phyloP scores from a whole-genome alignment of 2,888 invertebrate species.

The Oithona nana region DNA sequence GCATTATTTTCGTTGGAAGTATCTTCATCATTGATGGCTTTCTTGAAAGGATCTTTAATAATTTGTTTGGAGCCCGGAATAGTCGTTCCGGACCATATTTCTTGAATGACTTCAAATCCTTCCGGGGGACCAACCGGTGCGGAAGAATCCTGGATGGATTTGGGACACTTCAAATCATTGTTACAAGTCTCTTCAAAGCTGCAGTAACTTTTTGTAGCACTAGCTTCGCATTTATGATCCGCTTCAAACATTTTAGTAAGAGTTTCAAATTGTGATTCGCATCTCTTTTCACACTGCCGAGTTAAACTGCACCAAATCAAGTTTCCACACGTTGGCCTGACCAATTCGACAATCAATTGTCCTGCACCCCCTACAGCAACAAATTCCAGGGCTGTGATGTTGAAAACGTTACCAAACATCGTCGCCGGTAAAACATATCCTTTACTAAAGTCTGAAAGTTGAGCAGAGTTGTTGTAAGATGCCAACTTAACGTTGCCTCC shows the following conservation, averaged over 20 bases:
- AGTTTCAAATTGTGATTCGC: not conserved
- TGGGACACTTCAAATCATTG: not conserved
- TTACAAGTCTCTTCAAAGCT: not conserved
- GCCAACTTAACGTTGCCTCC: not conserved
- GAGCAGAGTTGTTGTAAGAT: not conserved
- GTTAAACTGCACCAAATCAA: slow-evolving; percentile 5
- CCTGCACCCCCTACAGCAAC: not conserved
- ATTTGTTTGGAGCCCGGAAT: not conserved
- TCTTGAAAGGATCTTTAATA: not conserved
- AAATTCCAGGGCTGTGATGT: not conserved
- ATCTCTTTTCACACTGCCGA: not conserved
- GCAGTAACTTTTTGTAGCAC: not conserved
- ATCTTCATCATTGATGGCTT: not conserved
- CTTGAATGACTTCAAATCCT: not conserved
- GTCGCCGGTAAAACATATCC: not conserved
- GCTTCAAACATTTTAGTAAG: not conserved
- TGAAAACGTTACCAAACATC: not conserved
- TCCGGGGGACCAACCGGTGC: not conserved
- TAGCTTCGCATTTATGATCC: not conserved
- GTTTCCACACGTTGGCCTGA: too few species aligned
- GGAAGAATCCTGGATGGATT: not conserved
- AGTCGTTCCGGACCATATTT: not conserved
- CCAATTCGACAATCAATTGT: too few species aligned
- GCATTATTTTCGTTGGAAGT: not conserved
- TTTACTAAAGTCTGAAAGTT: not conserved